Percentiles rank a stretch among this genome's conserved stretches.
Evolutionary conservation across 2,888 invertebrate species (phyloP).

Genomic region (Calameuta pallipes): DNA sequence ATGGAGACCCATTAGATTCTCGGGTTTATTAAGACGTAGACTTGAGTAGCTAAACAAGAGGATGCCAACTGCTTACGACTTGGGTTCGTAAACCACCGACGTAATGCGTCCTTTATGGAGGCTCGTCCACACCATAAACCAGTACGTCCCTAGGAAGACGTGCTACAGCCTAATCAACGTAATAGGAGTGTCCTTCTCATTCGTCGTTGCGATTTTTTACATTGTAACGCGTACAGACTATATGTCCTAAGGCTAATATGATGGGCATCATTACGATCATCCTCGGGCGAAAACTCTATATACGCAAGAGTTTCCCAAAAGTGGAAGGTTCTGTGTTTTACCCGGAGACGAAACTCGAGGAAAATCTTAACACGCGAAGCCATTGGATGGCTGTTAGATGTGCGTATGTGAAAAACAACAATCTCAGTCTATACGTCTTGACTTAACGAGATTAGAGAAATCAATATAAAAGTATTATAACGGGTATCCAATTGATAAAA

Average conservation of each 20-base stretch:
- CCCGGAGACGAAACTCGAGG: not conserved
- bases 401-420: not conserved
- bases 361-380: not conserved
- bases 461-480: not conserved
- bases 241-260: not conserved
- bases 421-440: not conserved
- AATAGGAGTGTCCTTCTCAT: not conserved
- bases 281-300: not conserved
- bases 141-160: not conserved
- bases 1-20: not conserved
- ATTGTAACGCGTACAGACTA: not conserved
- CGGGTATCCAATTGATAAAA: not conserved
- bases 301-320: not conserved
- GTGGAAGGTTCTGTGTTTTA: not conserved
- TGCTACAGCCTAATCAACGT: not conserved
- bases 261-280: not conserved
- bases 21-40: not conserved
- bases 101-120: constrained; percentile 40
- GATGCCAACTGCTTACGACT: not conserved
- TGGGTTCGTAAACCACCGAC: not conserved
- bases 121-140: constrained; percentile 33
- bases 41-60: not conserved
- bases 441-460: not conserved
- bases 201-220: not conserved
- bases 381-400: not conserved